Evolutionary conservation across 2,113 vertebrate species (phyloP), one percentile per base, ranked within the genome.

Genomic region (Eulacestoma nigropectus): DNA sequence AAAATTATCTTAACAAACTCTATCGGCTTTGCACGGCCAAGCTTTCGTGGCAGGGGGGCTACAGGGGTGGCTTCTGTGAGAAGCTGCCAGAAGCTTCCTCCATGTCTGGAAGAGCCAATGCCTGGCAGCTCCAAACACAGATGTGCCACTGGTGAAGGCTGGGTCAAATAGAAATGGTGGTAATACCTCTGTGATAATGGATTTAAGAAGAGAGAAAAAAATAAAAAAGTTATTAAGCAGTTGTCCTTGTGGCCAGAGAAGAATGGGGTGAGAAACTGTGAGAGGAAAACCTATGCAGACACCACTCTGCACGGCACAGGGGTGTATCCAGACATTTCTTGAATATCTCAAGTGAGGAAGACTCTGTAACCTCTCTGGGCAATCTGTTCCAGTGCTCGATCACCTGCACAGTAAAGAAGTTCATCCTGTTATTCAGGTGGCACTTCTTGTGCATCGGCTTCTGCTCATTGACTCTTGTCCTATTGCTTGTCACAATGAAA

Each of bases 191-290:
- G 10, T 35, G 26, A 52, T 25, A 33, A 33, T 4, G 27, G 29
- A 53, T 53, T 47, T 39, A 39, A 37, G 21, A 47, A 32, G 29
- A 49, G 19, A 78, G 17, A 23, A 25, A 33, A 44, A 52, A 26
- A 0, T 8, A 1, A 16, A 33, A 57, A 39, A 17, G 4, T 7
- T 39, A 29, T 9, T 59, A 11, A n/a, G 4, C 7, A 41, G 44
- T 49, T 69, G 13, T 27, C 30, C 7, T 44, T 65, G 14, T 14
- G 27, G 18, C 33, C 18, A n/a, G 44, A n/a, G 44, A n/a, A 41
- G 30, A 59, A 14, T 29, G 30, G 19, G 4, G 2, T 22, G 35
- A 82, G 44, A 59, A 33, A 10, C 4, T 11, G 18, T 39, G 8
- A 57, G 5, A 81, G 35, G 42, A 32, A 50, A n/a, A 59, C 3